Conservation (phyloP, 2,888 invertebrate genomes). For the Hemicrepidius hirtus region DNA sequence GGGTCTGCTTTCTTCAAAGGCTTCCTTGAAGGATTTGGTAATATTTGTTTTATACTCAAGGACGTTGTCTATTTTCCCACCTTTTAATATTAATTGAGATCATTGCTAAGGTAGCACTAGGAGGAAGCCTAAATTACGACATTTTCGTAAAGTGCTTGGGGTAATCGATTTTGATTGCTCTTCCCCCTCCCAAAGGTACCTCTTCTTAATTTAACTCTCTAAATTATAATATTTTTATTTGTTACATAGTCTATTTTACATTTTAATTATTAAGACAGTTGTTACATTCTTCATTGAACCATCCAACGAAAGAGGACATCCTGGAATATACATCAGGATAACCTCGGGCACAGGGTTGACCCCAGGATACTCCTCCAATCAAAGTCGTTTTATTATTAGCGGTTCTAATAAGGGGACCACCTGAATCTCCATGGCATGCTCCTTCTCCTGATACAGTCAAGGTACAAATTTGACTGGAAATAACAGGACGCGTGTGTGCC, state of each 20-base stretch:
- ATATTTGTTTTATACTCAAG: too few relatives aligned
- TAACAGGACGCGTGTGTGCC: not conserved
- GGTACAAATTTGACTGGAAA: conserved; percentile 20
- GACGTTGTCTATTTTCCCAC: too few relatives aligned
- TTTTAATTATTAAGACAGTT: conserved; percentile 11
- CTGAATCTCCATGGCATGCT: conserved; percentile 75
- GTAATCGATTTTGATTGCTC: too few relatives aligned
- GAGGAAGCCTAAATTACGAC: too few relatives aligned
- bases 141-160: too few relatives aligned
- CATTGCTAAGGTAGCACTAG: too few relatives aligned
- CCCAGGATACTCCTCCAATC: conserved; percentile 51
- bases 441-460: conserved; percentile 74
- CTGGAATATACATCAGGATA: conserved; percentile 49
- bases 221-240: not conserved
- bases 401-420: conserved; percentile 73
- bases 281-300: conserved; percentile 41
- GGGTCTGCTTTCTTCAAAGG: too few relatives aligned
- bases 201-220: too few relatives aligned
- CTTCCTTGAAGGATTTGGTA: too few relatives aligned
- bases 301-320: conserved; percentile 32
- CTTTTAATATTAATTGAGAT: too few relatives aligned
- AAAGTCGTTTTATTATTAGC: conserved; percentile 17
- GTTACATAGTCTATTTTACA: not conserved
- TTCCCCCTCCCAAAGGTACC: too few relatives aligned
- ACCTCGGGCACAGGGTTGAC: conserved; percentile 42